Evolutionary conservation across 1,140 invertebrate species (phyloP).

Genomic region (Zaprionus taronus): DNA sequence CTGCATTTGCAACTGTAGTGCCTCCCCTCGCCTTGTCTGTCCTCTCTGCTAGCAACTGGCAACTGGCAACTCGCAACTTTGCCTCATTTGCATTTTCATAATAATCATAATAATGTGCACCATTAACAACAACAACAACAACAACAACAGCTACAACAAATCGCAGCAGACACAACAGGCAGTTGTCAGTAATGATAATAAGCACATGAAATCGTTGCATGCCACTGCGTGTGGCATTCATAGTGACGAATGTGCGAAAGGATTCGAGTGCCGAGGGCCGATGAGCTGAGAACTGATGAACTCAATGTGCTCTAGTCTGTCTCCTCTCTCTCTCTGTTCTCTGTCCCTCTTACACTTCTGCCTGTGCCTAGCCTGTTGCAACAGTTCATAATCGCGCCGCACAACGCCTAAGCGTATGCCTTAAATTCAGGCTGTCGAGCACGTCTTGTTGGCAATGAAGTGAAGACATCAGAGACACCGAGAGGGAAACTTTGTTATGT

Average conservation of each 20-base stretch:
- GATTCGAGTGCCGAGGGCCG: constrained; percentile 8
- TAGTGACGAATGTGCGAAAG: constrained; percentile 32
- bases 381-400: neutral
- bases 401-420: constrained; percentile 13
- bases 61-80: constrained; percentile 36
- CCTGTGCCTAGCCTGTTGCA: neutral
- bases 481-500: neutral
- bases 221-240: constrained; percentile 37
- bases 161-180: constrained; percentile 2
- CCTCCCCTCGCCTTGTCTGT: neutral
- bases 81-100: constrained; percentile 82
- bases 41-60: constrained; percentile 21
- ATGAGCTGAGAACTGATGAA: constrained; percentile 50
- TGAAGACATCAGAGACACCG: neutral
- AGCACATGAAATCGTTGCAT: constrained; percentile 64
- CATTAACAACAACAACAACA: constrained; percentile 29
- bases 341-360: neutral
- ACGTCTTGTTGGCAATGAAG: constrained; percentile 8
- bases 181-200: constrained; percentile 60
- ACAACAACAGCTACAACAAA: constrained; percentile 7
- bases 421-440: constrained; percentile 11
- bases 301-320: neutral
- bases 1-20: constrained; percentile 27
- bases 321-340: neutral
- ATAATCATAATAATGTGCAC: constrained; percentile 73